These are phyloP conservation scores for Hipparchia semele DNA, from an alignment of 2,888 invertebrate species.

Conservation along the genomic window DNA sequence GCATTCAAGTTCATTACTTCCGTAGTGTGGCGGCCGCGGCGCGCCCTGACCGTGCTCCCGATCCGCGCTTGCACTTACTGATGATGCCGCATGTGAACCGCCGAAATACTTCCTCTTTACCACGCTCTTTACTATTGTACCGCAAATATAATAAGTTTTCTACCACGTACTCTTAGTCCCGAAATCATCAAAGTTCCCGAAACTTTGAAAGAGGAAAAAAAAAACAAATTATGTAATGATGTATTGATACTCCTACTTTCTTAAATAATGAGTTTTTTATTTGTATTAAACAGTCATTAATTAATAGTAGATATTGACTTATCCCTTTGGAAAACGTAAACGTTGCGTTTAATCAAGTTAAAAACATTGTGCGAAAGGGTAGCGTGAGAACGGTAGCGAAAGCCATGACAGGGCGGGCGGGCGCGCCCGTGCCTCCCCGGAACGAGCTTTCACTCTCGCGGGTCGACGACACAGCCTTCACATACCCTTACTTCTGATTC, in stretches of 20 bases:
- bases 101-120: constrained; percentile 31
- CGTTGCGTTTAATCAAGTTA: constrained; percentile 53
- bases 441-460: constrained; percentile 79
- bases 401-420: constrained; percentile 73
- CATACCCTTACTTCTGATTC: constrained; percentile 62
- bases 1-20: constrained; percentile 84
- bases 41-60: constrained; percentile 74
- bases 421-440: constrained; percentile 68
- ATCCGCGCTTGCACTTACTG: constrained; percentile 53
- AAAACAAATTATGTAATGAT: not conserved
- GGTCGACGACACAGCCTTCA: constrained; percentile 78
- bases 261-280: not conserved
- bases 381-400: constrained; percentile 79
- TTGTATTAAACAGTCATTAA: not conserved
- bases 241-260: not conserved
- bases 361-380: constrained; percentile 66
- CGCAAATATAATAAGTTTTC: not conserved
- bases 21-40: constrained; percentile 71
- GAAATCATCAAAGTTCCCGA: not conserved
- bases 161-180: not conserved
- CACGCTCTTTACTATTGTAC: constrained; percentile 1
- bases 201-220: not conserved
- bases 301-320: not conserved
- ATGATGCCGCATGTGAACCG: constrained; percentile 45
- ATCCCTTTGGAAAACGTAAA: constrained; percentile 39